Evolutionary conservation across 1,140 invertebrate genomes (phyloP).

Genomic region (Dendroctonus ponderosae): DNA sequence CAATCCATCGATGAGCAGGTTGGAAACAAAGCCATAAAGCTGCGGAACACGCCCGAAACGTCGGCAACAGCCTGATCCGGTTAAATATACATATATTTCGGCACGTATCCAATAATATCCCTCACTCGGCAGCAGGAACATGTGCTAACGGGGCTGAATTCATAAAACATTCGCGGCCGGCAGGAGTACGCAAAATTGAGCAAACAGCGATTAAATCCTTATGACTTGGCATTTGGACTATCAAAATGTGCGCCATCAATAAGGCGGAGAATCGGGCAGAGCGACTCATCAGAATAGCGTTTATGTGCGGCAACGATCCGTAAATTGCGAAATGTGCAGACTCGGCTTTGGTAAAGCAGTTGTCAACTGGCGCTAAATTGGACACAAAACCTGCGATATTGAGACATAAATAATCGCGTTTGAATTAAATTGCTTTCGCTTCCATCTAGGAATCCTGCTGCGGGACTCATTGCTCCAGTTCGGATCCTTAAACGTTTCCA

Average conservation of each 20-base stretch:
- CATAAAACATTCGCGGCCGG: conserved; percentile 13
- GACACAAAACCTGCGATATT: conserved; percentile 28
- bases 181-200: too few species aligned
- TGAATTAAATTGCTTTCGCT: conserved; percentile 24
- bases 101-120: conserved; percentile 9
- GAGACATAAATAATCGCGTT: conserved; percentile 25
- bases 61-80: conserved; percentile 9
- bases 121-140: conserved; percentile 3
- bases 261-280: background rate
- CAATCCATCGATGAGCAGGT: too few species aligned
- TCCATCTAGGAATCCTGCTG: too few species aligned
- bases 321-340: conserved; percentile 26
- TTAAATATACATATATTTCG: conserved; percentile 17
- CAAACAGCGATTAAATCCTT: too few species aligned
- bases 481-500: too few species aligned
- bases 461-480: too few species aligned
- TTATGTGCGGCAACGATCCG: conserved; percentile 21
- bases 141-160: conserved; percentile 6
- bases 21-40: too few species aligned
- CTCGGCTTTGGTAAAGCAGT: conserved; percentile 20
- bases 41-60: background rate
- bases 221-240: too few species aligned
- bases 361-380: conserved; percentile 25
- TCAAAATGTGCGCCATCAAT: too few species aligned
- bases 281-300: conserved; percentile 16